phyloP scores from a whole-genome alignment of 1,140 invertebrate species.

The Hyles vespertilio region DNA sequence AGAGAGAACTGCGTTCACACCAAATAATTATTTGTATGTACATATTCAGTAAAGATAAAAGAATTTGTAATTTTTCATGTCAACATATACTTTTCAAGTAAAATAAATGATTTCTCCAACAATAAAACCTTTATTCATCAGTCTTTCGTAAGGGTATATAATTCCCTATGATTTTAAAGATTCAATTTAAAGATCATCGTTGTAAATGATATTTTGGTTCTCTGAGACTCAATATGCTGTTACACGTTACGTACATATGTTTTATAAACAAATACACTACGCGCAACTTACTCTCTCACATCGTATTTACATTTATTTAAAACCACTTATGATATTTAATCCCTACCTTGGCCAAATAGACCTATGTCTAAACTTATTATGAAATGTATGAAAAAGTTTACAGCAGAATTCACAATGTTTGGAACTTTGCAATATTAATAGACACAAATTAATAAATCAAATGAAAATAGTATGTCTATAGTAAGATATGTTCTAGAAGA shows the following conservation, averaged over 20 bases:
- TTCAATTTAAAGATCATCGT: constrained; percentile 6
- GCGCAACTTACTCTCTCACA: constrained; percentile 18
- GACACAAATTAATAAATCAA: too few species aligned
- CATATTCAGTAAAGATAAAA: background rate
- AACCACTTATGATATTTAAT: constrained; percentile 18
- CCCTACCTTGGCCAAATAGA: constrained; percentile 33
- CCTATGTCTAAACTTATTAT: constrained; percentile 14
- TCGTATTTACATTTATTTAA: constrained; percentile 16
- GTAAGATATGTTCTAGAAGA: too few species aligned
- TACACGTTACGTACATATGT: background rate
- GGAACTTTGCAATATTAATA: background rate
- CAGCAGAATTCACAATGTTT: background rate
- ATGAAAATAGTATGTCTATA: too few species aligned
- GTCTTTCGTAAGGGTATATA: constrained; percentile 39
- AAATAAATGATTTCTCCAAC: background rate
- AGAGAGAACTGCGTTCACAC: too few species aligned
- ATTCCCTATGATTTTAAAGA: constrained; percentile 1
- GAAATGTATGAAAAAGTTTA: background rate
- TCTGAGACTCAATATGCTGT: constrained; percentile 1
- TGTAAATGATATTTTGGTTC: background rate
- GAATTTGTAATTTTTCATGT: background rate
- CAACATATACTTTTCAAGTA: background rate
- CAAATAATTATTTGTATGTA: too few species aligned
- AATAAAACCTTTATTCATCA: constrained; percentile 29
- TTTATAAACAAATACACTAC: constrained; percentile 8